A percentile compares a stretch with the other conserved stretches of the same genome.
phyloP scores from a whole-genome alignment of 2,113 vertebrate genomes.

The Mesitornis unicolor region DNA sequence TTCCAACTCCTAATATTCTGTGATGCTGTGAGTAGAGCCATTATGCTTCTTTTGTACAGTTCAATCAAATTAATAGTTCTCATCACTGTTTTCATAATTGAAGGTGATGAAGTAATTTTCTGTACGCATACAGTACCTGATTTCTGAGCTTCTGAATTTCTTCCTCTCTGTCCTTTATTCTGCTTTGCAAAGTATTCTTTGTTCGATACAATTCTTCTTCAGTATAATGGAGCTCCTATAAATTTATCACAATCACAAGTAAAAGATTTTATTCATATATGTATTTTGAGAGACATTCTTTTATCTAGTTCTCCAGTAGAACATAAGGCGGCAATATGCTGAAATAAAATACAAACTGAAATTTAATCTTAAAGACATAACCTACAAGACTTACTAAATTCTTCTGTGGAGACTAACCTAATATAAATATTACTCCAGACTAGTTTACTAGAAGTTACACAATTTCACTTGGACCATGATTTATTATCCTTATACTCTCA shows the following conservation, averaged over 20 bases:
- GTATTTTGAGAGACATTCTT: neutral
- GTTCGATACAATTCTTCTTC: conserved; percentile 91
- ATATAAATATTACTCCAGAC: neutral
- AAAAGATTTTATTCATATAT: neutral
- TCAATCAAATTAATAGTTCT: neutral
- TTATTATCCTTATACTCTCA: neutral
- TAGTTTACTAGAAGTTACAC: neutral
- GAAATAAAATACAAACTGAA: neutral
- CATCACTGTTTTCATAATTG: neutral
- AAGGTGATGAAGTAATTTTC: neutral
- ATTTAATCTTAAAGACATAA: neutral
- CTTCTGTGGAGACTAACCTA: neutral
- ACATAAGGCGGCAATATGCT: neutral
- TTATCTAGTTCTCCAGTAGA: neutral
- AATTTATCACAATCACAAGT: neutral
- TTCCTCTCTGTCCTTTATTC: conserved; percentile 93
- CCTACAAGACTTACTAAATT: neutral
- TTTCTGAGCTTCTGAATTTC: conserved; percentile 98
- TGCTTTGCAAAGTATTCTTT: conserved; percentile 88
- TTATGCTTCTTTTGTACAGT: neutral
- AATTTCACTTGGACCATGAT: neutral
- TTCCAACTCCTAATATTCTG: too few relatives aligned
- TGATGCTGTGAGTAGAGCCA: too few relatives aligned
- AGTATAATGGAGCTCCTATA: conserved; percentile 87
- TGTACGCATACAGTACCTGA: conserved; percentile 76